Evolutionary conservation across 2,888 invertebrate genomes (phyloP), one percentile per base, ranked within the genome.

Genomic region (Drosophila nr. fundita): DNA sequence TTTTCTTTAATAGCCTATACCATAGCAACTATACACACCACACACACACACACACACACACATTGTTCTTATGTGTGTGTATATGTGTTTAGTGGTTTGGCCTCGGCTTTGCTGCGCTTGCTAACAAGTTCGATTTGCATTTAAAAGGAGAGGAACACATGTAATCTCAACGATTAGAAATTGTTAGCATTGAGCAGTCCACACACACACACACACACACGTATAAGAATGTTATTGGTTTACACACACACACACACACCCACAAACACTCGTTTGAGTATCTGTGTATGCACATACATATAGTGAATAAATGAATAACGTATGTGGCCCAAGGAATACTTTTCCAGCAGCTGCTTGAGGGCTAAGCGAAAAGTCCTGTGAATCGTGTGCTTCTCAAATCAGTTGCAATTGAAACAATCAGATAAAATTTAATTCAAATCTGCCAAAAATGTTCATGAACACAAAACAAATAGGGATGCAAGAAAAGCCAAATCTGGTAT

Each of bases 141-240:
- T 85, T 89, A 84, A 85, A 84, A 85, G 84, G 84, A 74, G 64
- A 80, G 76, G 82, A 84, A 85, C 85, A 85, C 82, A 89, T 89
- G 85, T 85, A 89, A 85, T 85, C 87, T 84, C 75, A 78, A 82
- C 89, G 89, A 85, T 89, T 89, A 89, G 89, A 87, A 89, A 89
- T 77, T 87, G 89, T 89, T 73, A 82, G 84, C 79, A 78, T 76
- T 77, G 76, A 68, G 48, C 27, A 54, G 57, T 55, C 54, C 36
- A 49, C 63, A 62, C 52, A 50, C 65, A 21, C 21, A 54, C 50
- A 21, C 21, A 54, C 50, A 38, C 27, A 48, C 38, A 34, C 49
- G 6, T 42, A 24, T 30, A 58, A 18, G 27, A 32, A 27, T 40
- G 40, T 42, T 57, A 34, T 18, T 30, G 49, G 32, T 27, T 34